A percentile compares a stretch with the other conserved stretches of the same genome.
These are phyloP conservation scores for Callospermophilus lateralis DNA, from an alignment of 2,113 vertebrate genomes.

Conservation along the genomic window DNA sequence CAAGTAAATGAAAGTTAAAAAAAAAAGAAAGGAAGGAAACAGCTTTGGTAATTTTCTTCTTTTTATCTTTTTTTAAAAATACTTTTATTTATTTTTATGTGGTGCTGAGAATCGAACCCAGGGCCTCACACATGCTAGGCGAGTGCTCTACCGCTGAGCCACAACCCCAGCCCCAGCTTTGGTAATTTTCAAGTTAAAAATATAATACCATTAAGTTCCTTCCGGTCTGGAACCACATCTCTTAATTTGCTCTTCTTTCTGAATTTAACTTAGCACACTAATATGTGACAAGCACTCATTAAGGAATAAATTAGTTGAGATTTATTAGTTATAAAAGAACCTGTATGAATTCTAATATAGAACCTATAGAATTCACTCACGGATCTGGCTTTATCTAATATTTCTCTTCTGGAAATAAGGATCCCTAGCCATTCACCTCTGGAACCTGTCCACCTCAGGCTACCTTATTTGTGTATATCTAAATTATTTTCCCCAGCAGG, in stretches of 20 bases:
- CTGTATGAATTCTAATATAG: not conserved
- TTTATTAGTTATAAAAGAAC: conserved; percentile 23
- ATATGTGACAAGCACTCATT: not conserved
- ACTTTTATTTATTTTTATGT: too few species aligned
- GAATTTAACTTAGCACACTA: not conserved
- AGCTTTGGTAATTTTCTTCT: not conserved
- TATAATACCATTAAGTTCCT: not conserved
- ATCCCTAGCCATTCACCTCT: not conserved
- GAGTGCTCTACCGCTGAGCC: too few species aligned
- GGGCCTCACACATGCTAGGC: too few species aligned
- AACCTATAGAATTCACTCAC: not conserved
- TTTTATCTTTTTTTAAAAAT: too few species aligned
- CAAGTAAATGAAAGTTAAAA: not conserved
- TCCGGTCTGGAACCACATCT: not conserved
- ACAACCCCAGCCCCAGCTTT: too few species aligned
- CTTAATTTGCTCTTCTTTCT: not conserved
- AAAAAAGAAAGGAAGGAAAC: not conserved
- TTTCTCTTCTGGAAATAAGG: not conserved
- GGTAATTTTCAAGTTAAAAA: conserved; percentile 50
- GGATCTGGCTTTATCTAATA: not conserved
- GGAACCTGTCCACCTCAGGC: not conserved
- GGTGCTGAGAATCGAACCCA: too few species aligned
- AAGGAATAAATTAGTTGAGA: not conserved
- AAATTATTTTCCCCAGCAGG: not conserved
- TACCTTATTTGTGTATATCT: not conserved